phyloP scores from a whole-genome alignment of 2,113 vertebrate genomes.

The Chiloscyllium plagiosum region DNA sequence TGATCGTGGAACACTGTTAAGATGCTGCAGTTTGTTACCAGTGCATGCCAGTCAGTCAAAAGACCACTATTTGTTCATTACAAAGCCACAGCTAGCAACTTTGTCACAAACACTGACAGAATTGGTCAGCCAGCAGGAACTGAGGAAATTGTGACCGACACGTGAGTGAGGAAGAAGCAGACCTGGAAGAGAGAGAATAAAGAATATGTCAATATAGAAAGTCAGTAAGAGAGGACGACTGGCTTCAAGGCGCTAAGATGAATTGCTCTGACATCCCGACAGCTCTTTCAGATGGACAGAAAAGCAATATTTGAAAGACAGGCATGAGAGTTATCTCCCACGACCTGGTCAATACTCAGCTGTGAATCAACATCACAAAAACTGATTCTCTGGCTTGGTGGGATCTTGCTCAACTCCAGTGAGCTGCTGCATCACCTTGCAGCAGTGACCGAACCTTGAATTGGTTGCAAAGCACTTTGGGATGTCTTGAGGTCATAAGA shows the following conservation, averaged over 20 bases:
- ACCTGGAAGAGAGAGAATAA: not conserved
- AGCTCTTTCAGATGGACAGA: not conserved
- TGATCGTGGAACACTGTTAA: not conserved
- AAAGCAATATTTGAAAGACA: not conserved
- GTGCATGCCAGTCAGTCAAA: not conserved
- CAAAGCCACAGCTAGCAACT: not conserved
- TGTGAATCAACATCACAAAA: not conserved
- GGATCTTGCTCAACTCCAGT: not conserved
- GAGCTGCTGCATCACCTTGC: not conserved
- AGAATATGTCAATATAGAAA: not conserved
- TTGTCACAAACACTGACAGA: not conserved
- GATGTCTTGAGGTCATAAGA: not conserved
- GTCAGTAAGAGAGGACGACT: not conserved
- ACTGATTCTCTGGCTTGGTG: not conserved
- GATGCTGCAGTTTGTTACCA: not conserved
- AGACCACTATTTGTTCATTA: not conserved
- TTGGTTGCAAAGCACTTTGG: not conserved
- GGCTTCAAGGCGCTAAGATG: not conserved
- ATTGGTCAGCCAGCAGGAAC: not conserved
- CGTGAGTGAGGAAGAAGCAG: not conserved
- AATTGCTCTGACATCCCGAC: not conserved
- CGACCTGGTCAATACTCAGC: not conserved
- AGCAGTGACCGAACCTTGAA: not conserved
- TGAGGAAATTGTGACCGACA: not conserved
- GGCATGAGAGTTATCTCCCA: not conserved